Evolutionary conservation across 2,888 invertebrate species (phyloP), one percentile per base, ranked within the genome.

Genomic region (Plagiodera versicolora): DNA sequence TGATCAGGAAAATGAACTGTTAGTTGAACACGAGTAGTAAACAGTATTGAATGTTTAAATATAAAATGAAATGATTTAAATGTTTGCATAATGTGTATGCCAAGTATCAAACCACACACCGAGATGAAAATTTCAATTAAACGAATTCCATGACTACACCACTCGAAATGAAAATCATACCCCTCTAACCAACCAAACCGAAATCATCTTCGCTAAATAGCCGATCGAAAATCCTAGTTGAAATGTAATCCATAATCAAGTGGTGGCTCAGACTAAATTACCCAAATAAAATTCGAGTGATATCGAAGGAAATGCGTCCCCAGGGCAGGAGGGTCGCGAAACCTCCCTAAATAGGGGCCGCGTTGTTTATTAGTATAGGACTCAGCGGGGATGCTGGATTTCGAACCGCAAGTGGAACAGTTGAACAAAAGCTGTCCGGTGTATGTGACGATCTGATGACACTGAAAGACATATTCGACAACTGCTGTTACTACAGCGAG

Each of bases 231-330:
- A 71, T 71, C 66, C 55, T 50, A 69, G 65, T 57, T 61, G 64
- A 63, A 67, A 67, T 48, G 67, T 63, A 64, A 67, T 67, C 68
- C 69, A 60, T 68, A 68, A 72, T 68, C 71, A 70, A 71, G 71
- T 69, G 70, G 71, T 62, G 56, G 69, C 67, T 70, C 63, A 63
- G 57, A 62, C 64, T 73, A 73, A 74, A 74, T 75, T 74, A 69
- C 70, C 74, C 72, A 70, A 75, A 73, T 74, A 72, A 74, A 74
- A 72, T 70, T 71, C 68, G 70, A 72, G 72, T 71, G 72, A 74
- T 73, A 72, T 70, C 66, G 68, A 66, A 73, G 71, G 70, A 72
- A 71, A 71, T 68, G 68, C 61, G 66, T 74, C 74, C 74, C 75
- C 50, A 61, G 74, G 68, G 74, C 54, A 52, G 35, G 61, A 61